Conservation (phyloP, 1,140 invertebrate genomes). For the Saccostrea echinata region DNA sequence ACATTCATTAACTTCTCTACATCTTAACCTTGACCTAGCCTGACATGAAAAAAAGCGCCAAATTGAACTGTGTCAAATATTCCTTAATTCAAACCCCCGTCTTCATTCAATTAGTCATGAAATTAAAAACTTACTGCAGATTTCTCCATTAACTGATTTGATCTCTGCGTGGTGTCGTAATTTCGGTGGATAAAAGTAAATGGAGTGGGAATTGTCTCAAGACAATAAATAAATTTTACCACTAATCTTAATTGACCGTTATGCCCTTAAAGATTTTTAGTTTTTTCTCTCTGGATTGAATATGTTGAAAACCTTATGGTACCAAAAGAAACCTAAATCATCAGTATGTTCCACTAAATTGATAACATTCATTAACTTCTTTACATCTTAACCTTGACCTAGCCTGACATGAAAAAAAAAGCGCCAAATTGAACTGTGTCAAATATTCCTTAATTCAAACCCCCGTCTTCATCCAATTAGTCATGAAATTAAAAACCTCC, state of each 20-base stretch:
- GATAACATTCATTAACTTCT: neutral
- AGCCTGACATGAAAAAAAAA: conserved; percentile 16
- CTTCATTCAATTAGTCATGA: neutral
- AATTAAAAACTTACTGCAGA: neutral
- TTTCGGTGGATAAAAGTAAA: neutral
- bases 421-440: conserved; percentile 8
- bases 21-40: neutral
- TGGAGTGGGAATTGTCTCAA: neutral
- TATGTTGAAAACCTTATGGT: conserved; percentile 6
- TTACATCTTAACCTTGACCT: conserved; percentile 11
- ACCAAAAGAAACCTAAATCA: conserved; percentile 4
- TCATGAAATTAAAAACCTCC: neutral
- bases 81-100: too few species aligned
- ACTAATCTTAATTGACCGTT: neutral
- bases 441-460: conserved; percentile 9
- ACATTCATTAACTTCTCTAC: too few species aligned
- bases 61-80: neutral
- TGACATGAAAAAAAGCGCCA: neutral
- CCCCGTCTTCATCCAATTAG: conserved; percentile 14
- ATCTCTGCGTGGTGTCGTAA: neutral
- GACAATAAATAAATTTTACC: neutral
- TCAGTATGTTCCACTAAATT: neutral
- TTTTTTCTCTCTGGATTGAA: neutral
- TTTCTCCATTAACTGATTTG: neutral
- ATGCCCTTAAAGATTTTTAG: neutral